These are phyloP conservation scores for Drosophila recens DNA, from an alignment of 2,888 invertebrate species.

Conservation along the genomic window DNA sequence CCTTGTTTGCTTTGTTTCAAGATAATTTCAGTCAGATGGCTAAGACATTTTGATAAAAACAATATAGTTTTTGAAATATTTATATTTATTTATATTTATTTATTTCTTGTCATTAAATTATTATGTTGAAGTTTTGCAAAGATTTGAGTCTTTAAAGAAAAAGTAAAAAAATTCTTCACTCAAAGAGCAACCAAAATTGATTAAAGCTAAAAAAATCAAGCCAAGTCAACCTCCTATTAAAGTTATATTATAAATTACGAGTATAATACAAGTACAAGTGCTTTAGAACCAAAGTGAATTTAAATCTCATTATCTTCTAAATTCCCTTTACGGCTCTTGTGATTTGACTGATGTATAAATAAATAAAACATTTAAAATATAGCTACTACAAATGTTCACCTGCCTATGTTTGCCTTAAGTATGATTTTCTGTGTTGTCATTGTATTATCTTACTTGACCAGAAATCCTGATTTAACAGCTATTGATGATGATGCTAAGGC, in stretches of 20 bases:
- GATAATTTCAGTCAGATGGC: neutral
- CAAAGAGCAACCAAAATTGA: neutral
- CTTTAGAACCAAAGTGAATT: neutral
- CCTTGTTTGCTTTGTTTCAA: neutral
- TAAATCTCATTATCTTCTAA: neutral
- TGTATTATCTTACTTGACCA: neutral
- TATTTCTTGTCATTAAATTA: too few species aligned
- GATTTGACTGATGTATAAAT: neutral
- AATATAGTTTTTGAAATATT: neutral
- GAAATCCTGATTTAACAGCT: conserved; percentile 44
- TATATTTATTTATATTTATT: neutral
- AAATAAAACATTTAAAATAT: neutral
- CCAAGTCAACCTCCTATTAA: too few species aligned
- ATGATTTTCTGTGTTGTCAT: neutral
- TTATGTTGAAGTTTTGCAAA: too few species aligned
- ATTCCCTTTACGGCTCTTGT: neutral
- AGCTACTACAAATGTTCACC: neutral
- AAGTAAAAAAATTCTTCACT: too few species aligned
- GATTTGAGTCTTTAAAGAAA: too few species aligned
- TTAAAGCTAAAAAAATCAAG: neutral
- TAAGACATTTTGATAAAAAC: too few species aligned
- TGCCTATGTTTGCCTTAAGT: neutral
- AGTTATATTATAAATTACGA: too few species aligned
- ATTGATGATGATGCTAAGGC: conserved; percentile 28
- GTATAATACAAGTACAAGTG: too few species aligned